Evolutionary conservation across 1,140 invertebrate genomes (phyloP).

Genomic region (Drusus annulatus): DNA sequence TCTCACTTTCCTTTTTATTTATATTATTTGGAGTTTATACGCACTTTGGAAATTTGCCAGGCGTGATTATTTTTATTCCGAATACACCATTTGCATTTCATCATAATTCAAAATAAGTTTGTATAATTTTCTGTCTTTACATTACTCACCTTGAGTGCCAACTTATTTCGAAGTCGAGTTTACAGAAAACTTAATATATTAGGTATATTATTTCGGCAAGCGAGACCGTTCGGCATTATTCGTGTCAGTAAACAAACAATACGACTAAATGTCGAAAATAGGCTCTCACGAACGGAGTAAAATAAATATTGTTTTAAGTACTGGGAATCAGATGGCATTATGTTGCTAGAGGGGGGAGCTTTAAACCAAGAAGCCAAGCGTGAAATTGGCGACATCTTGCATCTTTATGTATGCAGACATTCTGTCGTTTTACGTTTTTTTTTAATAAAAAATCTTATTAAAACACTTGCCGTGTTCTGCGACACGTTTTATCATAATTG

Average conservation of each 20-base stretch:
- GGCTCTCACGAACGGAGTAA: neutral
- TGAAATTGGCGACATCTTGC: conserved; percentile 9
- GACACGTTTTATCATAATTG: conserved; percentile 48
- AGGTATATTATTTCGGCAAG: no score
- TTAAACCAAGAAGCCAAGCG: neutral
- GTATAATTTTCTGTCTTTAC: neutral
- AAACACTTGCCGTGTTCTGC: conserved; percentile 25
- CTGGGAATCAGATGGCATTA: neutral
- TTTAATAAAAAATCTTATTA: conserved; percentile 34
- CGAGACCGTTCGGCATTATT: neutral
- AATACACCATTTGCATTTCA: conserved; percentile 25
- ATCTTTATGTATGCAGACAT: conserved; percentile 11
- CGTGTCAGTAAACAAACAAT: neutral
- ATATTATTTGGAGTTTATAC: conserved; percentile 51
- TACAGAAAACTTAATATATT: neutral
- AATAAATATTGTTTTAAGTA: neutral
- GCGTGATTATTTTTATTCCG: conserved; percentile 50
- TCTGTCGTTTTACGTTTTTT: conserved; percentile 21
- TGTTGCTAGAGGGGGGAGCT: neutral
- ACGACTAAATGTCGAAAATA: neutral
- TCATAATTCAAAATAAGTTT: conserved; percentile 39
- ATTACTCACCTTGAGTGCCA: neutral
- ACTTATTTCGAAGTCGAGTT: neutral
- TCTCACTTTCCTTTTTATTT: conserved; percentile 37
- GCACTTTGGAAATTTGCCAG: conserved; percentile 50